Percentiles rank a stretch among this genome's conserved stretches.
These are phyloP conservation scores for Labeo calbasu DNA, from an alignment of 2,797 vertebrate species.

Conservation along the genomic window DNA sequence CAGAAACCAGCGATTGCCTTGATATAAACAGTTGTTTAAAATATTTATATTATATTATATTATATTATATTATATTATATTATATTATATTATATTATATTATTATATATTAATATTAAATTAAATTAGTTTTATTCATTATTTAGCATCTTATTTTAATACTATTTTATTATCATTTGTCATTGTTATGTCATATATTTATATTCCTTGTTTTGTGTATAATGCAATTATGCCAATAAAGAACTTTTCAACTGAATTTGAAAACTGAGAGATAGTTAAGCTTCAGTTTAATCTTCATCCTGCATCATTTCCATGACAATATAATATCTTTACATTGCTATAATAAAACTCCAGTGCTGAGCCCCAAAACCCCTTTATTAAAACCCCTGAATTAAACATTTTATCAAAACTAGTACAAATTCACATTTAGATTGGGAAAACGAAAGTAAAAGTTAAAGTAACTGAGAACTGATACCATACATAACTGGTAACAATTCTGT, in stretches of 20 bases:
- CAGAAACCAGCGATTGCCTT: not conserved
- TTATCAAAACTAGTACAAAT: not conserved
- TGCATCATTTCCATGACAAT: no score
- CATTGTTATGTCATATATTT: not conserved
- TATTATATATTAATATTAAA: no score
- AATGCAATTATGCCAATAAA: not conserved
- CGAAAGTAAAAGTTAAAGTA: not conserved
- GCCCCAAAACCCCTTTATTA: not conserved
- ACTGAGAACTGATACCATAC: not conserved
- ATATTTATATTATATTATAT: not conserved
- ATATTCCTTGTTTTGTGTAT: not conserved
- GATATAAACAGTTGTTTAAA: not conserved
- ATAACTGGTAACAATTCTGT: not conserved
- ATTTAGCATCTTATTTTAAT: not conserved
- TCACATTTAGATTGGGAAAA: not conserved
- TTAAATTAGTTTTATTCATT: not conserved
- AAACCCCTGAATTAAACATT: no score
- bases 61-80: not conserved
- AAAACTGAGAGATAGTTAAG: no score
- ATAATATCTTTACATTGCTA: no score
- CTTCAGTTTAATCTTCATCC: no score
- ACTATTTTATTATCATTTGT: not conserved
- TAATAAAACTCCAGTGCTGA: not conserved
- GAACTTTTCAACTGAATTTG: not conserved
- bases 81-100: not conserved